These are phyloP conservation scores for Ardeotis arabs DNA, from an alignment of 2,113 vertebrate species.

Conservation along the genomic window DNA sequence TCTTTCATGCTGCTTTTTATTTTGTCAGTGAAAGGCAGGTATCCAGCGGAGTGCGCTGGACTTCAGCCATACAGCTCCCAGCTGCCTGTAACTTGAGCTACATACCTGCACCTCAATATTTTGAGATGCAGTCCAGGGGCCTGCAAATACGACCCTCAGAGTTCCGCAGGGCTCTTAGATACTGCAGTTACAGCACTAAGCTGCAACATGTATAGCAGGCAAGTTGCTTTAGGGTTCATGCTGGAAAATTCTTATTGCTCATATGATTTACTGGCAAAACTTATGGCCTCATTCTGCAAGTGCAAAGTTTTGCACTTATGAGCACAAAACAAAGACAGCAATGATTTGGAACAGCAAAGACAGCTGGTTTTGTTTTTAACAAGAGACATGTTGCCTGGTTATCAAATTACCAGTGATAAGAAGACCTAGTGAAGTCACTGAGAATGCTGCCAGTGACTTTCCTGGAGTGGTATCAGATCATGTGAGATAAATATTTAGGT, in stretches of 20 bases:
- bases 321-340: not conserved
- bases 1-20: not conserved
- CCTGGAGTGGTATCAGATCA: not conserved
- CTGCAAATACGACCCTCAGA: not conserved
- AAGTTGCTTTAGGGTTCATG: not conserved
- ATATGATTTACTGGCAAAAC: not conserved
- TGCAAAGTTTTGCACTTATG: not conserved
- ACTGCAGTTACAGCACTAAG: not conserved
- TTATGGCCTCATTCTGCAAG: not conserved
- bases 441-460: not conserved
- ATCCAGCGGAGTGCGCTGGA: not conserved
- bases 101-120: not conserved
- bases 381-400: not conserved
- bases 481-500: not conserved
- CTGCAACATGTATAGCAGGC: not conserved
- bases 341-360: not conserved
- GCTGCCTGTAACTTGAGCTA: not conserved
- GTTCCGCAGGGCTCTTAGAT: not conserved
- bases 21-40: not conserved
- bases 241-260: not conserved
- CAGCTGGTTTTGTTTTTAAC: conserved; percentile 14
- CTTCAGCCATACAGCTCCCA: not conserved
- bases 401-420: conserved; percentile 21
- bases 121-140: not conserved
- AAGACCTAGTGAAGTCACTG: not conserved